Base-by-base conservation (phyloP, 2,797 vertebrate genomes). In the Heliangelus exortis region DNA sequence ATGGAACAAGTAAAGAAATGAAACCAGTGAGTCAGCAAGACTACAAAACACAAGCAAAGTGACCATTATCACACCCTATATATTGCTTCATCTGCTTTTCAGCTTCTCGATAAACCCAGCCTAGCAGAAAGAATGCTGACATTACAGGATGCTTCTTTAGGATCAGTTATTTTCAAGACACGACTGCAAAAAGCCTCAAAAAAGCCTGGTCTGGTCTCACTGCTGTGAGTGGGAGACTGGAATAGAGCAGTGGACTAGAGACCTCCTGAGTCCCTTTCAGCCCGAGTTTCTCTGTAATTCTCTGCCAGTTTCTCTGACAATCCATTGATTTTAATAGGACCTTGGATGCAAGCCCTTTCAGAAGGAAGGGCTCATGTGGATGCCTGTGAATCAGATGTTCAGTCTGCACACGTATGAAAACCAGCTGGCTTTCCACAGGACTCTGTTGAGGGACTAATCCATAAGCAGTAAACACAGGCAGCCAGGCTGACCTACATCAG, bases 161-260 rank as follows among this genome's bases (percentile, higher is more conserved):
- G 69, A 83, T 92, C 41, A 81, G 47, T 86, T 65, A 90, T 88
- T 94, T 92, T 75, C 71, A 83, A 93, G 58, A 79, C 23, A 48
- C 21, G 74, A 58, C 45, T 76, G 43, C 25, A 75, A 57, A 76
- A 84, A 74, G 13, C 8, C 23, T 19, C 1, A 0, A 65, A 71
- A 57, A 57, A 61, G 23, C 34, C 26, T 51, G 26, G 6, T 62
- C 28, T 84, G 26, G 28, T 65, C 61, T 87, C 33, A 29, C 14
- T 76, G 61, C 68, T 12, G 6, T 9, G 76, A 62, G 34, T 8
- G 17, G 43, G 15, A 66, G 9, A 84, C 29, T 1, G 36, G 54
- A 65, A 25, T 8, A 58, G 28, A 41, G 19, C 12, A 29, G 41
- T 2, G 3, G 39, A 29, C 31, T 10, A 25, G 3, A 73, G 45